These are phyloP conservation scores for Tragopan temminckii DNA, from an alignment of 2,797 vertebrate species.

Conservation along the genomic window DNA sequence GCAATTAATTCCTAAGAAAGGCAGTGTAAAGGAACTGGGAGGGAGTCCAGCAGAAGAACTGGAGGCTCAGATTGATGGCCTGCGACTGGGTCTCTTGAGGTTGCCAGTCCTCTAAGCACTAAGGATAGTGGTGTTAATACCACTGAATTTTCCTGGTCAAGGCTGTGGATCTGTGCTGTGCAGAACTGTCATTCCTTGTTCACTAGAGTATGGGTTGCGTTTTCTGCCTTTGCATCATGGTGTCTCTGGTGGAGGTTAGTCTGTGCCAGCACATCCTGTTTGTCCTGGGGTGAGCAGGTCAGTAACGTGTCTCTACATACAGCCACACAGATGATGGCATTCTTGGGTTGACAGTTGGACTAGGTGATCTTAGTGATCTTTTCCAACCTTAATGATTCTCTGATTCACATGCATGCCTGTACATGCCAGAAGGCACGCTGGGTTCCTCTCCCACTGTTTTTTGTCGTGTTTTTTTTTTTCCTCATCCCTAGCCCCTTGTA, in stretches of 20 bases:
- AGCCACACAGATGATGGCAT: fast-evolving
- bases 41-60: neutral
- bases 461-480: neutral
- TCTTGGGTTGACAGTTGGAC: too few relatives aligned
- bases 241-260: neutral
- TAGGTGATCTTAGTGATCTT: too few relatives aligned
- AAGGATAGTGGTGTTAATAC: neutral
- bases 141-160: neutral
- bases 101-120: neutral
- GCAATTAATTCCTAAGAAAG: constrained; percentile 31
- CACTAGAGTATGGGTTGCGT: fast-evolving
- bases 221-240: neutral
- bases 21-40: constrained; percentile 1
- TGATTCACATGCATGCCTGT: fast-evolving
- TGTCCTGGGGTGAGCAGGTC: neutral
- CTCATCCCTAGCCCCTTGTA: neutral
- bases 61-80: neutral
- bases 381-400: too few relatives aligned
- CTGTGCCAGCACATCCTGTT: neutral
- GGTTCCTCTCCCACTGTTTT: neutral
- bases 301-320: fast-evolving
- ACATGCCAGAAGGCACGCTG: fast-evolving
- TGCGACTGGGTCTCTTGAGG: neutral
- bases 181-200: neutral
- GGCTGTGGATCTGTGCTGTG: neutral